Base-by-base conservation (phyloP, 2,797 vertebrate species). In the Myotis vivesi region DNA sequence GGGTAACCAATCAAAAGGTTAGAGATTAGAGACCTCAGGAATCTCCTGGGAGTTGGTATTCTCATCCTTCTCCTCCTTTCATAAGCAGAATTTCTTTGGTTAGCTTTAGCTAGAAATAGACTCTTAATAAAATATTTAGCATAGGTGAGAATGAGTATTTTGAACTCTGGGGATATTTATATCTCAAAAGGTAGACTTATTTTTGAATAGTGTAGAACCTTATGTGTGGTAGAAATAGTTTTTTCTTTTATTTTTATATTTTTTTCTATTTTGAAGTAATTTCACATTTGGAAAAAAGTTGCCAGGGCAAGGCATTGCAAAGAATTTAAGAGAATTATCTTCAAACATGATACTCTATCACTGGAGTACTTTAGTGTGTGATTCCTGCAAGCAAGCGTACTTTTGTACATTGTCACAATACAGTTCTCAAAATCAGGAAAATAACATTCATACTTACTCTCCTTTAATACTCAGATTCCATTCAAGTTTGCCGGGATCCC, bases 61-160 rank as follows among this genome's bases (percentile, higher is more conserved):
- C 10, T 38, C 22, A 64, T 53, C 38, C 15, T 41, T 92, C 33
- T 94, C 33, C 90, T 83, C 59, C 9, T 17, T 94, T 55, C 36
- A 44, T 81, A 85, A 89, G 11, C 8, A 71, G 9, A 71, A 82
- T 84, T 76, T 89, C n/a, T 88, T 94, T 55, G 73, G 17, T 89
- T 91, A 86, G 9, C 69, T n/a, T 85, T 79, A 41, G 22, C 28
- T 79, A 59, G 64, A 55, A 79, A 22, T 51, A 95, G 55, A 62
- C 36, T 38, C 30, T 68, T 87, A 46, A 72, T 85, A 66, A 93
- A 81, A 5, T 89, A 41, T 49, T 82, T 75, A 87, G 46, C 44
- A 71, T 69, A 88, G 62, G 28, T 36, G 6, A 77, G 68, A 82
- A 38, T 75, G 82, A 88, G 41, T 75, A 9, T 64, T 89, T 91